Conservation (phyloP, 92 coral and sea anemone genomes). For the Epizoanthus scotinus region DNA sequence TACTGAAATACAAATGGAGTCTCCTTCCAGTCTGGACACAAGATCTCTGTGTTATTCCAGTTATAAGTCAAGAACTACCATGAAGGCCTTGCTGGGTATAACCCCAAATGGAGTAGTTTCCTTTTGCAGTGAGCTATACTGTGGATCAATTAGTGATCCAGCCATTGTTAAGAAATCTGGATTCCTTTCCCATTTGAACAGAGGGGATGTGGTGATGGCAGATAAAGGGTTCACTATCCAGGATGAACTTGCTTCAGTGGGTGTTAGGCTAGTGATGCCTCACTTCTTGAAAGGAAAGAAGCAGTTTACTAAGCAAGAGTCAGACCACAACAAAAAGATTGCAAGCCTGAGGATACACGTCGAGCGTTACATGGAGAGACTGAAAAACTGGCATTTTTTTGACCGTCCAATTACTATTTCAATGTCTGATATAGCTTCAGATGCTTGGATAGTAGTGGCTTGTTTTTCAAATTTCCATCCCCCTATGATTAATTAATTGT, state of each 20-base stretch:
- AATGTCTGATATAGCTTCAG: conserved; percentile 50
- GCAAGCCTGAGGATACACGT: conserved; percentile 62
- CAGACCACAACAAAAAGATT: conserved; percentile 64
- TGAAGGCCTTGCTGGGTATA: conserved; percentile 38
- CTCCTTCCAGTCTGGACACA: conserved; percentile 37
- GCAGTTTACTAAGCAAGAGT: conserved; percentile 49
- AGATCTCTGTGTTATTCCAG: conserved; percentile 35
- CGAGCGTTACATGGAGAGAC: conserved; percentile 65
- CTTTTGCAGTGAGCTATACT: conserved; percentile 33
- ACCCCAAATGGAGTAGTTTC: conserved; percentile 49
- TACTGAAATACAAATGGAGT: conserved; percentile 43
- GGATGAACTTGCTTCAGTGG: conserved; percentile 54
- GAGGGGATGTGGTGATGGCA: conserved; percentile 33
- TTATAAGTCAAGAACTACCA: conserved; percentile 38
- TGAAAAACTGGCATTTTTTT: conserved; percentile 64
- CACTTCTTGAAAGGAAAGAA: conserved; percentile 27
- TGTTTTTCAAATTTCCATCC: conserved; percentile 65
- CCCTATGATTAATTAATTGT: conserved; percentile 50
- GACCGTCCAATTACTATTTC: conserved; percentile 50
- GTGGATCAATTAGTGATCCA: conserved; percentile 41
- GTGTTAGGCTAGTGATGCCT: conserved; percentile 41
- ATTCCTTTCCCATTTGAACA: conserved; percentile 10
- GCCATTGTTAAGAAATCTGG: conserved; percentile 44
- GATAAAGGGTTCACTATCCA: no score
- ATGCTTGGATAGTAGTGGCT: conserved; percentile 60